These are phyloP conservation scores for Silurus lanzhouensis DNA, from an alignment of 2,797 vertebrate genomes.

Conservation along the genomic window DNA sequence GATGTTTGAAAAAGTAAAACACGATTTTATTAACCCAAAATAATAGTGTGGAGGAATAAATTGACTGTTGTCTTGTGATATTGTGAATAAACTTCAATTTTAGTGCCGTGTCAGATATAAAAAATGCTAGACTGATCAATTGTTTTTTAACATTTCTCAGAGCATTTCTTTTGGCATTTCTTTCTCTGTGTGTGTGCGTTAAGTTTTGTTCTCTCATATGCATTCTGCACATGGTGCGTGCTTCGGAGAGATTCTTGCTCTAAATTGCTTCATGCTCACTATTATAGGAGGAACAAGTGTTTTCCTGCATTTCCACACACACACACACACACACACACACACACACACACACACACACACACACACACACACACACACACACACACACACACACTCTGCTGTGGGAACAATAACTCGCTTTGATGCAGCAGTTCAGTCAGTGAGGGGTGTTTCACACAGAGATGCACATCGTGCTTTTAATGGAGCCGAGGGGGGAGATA, in stretches of 20 bases:
- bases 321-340: constrained; percentile 46
- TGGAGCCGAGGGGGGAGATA: constrained; percentile 63
- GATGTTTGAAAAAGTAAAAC: background rate
- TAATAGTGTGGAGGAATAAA: background rate
- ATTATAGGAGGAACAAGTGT: constrained; percentile 57
- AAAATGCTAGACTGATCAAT: background rate
- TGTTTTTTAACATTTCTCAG: constrained; percentile 36
- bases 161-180: background rate
- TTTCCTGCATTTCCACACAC: constrained; percentile 32
- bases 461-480: constrained; percentile 62
- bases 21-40: background rate
- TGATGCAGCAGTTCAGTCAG: constrained; percentile 67
- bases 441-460: constrained; percentile 58
- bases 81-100: background rate
- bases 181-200: background rate
- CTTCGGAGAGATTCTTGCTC: background rate
- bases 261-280: constrained; percentile 47
- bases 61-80: background rate
- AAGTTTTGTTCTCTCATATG: constrained; percentile 11
- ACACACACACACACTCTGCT: constrained; percentile 12
- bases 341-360: constrained; percentile 29
- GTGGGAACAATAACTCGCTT: constrained; percentile 67
- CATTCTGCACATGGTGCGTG: background rate
- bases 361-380: constrained; percentile 23
- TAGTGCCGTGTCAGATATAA: background rate